Percentiles rank a stretch among this genome's conserved stretches.
Evolutionary conservation across 1,140 invertebrate species (phyloP).

Genomic region (Saccostrea echinata): DNA sequence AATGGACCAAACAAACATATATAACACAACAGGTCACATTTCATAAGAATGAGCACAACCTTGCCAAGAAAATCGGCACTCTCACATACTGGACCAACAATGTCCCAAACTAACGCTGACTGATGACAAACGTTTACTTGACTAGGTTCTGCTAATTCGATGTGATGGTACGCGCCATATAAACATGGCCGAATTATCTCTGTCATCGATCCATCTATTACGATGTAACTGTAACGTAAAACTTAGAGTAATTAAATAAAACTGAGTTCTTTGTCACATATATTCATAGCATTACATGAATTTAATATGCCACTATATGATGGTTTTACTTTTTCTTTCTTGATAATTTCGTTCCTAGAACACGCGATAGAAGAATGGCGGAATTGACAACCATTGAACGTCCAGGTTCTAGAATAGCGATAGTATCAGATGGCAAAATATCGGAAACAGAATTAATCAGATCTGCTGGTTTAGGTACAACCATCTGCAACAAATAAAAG

Average conservation of each 20-base stretch:
- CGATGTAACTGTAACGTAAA: constrained; percentile 65
- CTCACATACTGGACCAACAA: constrained; percentile 82
- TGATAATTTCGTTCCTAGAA: constrained; percentile 70
- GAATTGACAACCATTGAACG: constrained; percentile 79
- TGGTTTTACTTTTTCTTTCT: constrained; percentile 62
- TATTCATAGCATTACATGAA: too few species aligned
- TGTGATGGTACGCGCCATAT: constrained; percentile 79
- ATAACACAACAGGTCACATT: too few species aligned
- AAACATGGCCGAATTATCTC: constrained; percentile 80
- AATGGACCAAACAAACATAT: too few species aligned
- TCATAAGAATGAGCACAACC: constrained; percentile 48
- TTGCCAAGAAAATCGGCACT: constrained; percentile 80
- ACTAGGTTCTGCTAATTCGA: constrained; percentile 68
- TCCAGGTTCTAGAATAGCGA: constrained; percentile 79
- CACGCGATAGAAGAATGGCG: constrained; percentile 71
- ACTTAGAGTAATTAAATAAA: background rate
- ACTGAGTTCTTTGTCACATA: too few species aligned
- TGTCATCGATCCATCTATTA: constrained; percentile 76
- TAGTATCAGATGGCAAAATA: constrained; percentile 64
- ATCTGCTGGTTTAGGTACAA: constrained; percentile 57
- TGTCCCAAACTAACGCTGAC: constrained; percentile 69
- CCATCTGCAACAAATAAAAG: background rate
- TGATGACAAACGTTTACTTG: background rate
- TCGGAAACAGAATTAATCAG: constrained; percentile 60
- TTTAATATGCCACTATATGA: too few species aligned